Evolutionary conservation across 1,140 invertebrate species (phyloP), one percentile per base, ranked within the genome.

Genomic region (Drosophila santomea): DNA sequence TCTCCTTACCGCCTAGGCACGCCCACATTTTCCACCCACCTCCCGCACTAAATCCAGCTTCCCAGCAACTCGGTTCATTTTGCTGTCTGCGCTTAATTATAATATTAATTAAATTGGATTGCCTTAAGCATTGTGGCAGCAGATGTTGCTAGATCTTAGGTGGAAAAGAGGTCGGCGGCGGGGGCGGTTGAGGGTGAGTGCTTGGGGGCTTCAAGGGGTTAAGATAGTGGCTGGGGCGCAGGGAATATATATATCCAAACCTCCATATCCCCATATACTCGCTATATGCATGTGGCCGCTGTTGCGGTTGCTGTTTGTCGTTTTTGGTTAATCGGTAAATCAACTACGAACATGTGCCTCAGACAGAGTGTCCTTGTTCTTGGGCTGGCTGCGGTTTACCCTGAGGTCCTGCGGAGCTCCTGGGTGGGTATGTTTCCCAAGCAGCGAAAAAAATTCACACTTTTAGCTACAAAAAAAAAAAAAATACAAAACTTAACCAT

Each of bases 61-160:
- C 41, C 25, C 45, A 57, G 52, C 41, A 8, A 35, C 17, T 67
- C 62, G 36, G 28, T 39, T 56, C 67, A 47, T 50, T 51, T 32
- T 52, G 41, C 71, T 68, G 55, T 67, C 58, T 78, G 57, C 62
- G 60, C 57, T 79, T 80, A 69, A 80, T 69, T 74, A 74, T 74
- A 74, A 79, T 74, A 80, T 80, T 80, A 80, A 80, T 80, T 79
- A 69, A 69, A 80, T 80, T 74, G 55, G 47, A 74, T 68, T 54
- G 77, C 76, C 63, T 51, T 43, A 58, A 69, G 76, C 63, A 50
- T 48, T 76, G 39, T 60, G 59, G 41, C 35, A 45, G 45, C 68
- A 69, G 56, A 28, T 35, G 56, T 39, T 58, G 64, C 23, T n/a
- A 14, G 15, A 28, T 15, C 28, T 43, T 28, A 25, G 20, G 4